Evolutionary conservation across 2,113 vertebrate genomes (phyloP).

Genomic region (Marcusenius ussheri): DNA sequence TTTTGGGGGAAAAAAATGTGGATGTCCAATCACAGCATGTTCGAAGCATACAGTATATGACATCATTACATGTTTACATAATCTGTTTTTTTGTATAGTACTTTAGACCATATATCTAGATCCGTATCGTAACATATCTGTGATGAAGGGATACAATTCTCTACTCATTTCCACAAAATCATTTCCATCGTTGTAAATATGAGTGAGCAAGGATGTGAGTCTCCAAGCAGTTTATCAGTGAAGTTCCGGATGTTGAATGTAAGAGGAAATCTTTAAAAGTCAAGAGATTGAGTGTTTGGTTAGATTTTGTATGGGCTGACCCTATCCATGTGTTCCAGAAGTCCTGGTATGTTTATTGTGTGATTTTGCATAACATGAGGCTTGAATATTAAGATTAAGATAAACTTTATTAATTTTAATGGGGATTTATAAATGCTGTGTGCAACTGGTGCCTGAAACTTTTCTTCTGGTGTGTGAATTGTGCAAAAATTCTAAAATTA

Average conservation of each 20-base stretch:
- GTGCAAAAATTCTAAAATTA: conserved; percentile 26
- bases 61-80: neutral
- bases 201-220: neutral
- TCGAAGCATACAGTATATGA: neutral
- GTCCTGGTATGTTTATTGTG: neutral
- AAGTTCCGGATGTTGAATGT: neutral
- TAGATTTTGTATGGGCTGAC: neutral
- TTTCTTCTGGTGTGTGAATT: conserved; percentile 36
- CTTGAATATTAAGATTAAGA: neutral
- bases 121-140: neutral
- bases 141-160: neutral
- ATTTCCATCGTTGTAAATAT: neutral
- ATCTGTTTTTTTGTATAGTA: neutral
- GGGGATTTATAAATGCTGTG: conserved; percentile 21
- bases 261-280: neutral
- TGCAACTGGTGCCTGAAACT: conserved; percentile 11
- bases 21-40: neutral
- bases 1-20: too few relatives aligned
- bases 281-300: neutral
- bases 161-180: neutral
- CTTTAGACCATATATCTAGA: neutral
- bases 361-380: neutral
- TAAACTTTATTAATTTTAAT: neutral
- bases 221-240: neutral
- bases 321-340: neutral